phyloP scores from a whole-genome alignment of 2,113 vertebrate species.

The Macrotus californicus region DNA sequence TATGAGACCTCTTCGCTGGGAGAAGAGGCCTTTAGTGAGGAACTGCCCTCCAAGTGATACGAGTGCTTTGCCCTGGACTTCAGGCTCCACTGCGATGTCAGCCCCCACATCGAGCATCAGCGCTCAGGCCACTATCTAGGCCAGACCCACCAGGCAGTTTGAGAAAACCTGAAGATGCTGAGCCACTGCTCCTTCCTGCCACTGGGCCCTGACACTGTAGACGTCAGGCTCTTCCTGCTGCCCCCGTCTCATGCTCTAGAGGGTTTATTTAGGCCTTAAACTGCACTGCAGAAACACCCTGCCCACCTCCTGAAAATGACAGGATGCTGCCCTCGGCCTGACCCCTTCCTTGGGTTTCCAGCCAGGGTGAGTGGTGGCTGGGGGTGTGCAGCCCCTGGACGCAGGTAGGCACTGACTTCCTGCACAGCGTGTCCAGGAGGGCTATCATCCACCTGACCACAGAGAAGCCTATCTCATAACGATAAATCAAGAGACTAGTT shows the following conservation, averaged over 20 bases:
- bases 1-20: conserved; percentile 93
- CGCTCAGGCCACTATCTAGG: conserved; percentile 98
- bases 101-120: conserved; percentile 97
- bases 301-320: background rate
- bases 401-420: background rate
- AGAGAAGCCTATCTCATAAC: background rate
- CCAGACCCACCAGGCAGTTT: conserved; percentile 96
- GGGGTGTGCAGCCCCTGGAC: background rate
- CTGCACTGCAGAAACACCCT: background rate
- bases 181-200: conserved; percentile 80
- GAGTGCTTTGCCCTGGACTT: conserved; percentile 99
- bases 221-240: background rate
- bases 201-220: background rate
- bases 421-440: background rate
- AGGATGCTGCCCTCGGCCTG: background rate
- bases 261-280: background rate
- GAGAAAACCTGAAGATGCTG: conserved; percentile 97
- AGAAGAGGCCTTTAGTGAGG: conserved; percentile 95
- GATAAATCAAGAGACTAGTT: background rate
- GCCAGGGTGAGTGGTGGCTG: background rate
- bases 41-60: conserved; percentile 98
- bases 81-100: conserved; percentile 96
- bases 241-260: background rate
- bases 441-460: background rate
- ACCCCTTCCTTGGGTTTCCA: background rate